Evolutionary conservation across 2,888 invertebrate genomes (phyloP).

Genomic region (Chloroclysta siterata): DNA sequence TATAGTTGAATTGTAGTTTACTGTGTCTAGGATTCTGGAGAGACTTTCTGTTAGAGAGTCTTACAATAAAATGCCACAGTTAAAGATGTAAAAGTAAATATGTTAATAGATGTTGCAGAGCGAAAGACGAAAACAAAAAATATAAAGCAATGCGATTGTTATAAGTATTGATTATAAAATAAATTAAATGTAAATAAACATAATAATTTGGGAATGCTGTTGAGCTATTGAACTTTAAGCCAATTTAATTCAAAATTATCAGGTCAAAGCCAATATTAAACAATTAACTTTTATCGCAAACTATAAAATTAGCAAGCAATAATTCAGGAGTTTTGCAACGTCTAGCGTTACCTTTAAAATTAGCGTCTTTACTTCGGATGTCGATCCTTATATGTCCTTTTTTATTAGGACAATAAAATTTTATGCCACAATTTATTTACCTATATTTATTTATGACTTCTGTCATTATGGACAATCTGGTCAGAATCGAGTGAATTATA

Average conservation of each 20-base stretch:
- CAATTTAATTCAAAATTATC: neutral
- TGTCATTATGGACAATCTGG: neutral
- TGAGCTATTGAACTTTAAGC: conserved; percentile 3
- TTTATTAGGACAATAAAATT: conserved; percentile 9
- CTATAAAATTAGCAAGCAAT: conserved; percentile 6
- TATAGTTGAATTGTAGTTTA: no score
- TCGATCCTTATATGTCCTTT: conserved; percentile 6
- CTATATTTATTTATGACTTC: neutral
- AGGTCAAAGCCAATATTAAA: conserved; percentile 3
- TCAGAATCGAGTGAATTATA: no score
- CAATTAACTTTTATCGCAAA: conserved; percentile 10
- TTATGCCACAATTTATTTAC: neutral
- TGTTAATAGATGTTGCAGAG: no score
- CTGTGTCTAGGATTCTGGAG: no score
- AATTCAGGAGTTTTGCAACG: conserved; percentile 8
- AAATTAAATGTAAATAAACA: neutral
- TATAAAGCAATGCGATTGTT: no score
- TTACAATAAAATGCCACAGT: no score
- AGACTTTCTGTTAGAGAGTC: no score
- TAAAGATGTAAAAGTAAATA: no score
- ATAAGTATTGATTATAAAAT: no score
- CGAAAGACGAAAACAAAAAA: no score
- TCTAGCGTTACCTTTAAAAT: conserved; percentile 9
- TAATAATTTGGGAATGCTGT: neutral
- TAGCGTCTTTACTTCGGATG: conserved; percentile 8